Evolutionary conservation across 2,888 invertebrate genomes (phyloP).

Genomic region (Teleogryllus oceanicus): DNA sequence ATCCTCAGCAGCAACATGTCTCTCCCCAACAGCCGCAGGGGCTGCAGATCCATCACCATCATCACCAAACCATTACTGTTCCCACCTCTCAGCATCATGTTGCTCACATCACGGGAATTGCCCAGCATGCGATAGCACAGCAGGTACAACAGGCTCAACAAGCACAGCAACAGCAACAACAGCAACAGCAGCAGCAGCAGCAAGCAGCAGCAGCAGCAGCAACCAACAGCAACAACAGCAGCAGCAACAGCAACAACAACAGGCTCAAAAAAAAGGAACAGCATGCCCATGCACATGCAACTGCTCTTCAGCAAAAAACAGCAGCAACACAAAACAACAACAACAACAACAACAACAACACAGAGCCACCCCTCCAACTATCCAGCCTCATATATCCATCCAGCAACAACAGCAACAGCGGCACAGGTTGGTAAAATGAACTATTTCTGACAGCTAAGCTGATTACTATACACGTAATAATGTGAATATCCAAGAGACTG

Average conservation of each 20-base stretch:
- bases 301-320: constrained; percentile 40
- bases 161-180: constrained; percentile 39
- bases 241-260: constrained; percentile 41
- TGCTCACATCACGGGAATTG: constrained; percentile 38
- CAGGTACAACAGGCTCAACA: constrained; percentile 41
- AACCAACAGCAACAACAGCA: constrained; percentile 39
- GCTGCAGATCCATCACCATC: constrained; percentile 43
- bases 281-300: constrained; percentile 40
- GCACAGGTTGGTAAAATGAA: constrained; percentile 37
- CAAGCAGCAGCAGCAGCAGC: constrained; percentile 42
- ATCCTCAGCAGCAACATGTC: constrained; percentile 26
- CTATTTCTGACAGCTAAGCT: too few relatives aligned
- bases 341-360: constrained; percentile 26
- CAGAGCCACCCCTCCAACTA: constrained; percentile 43
- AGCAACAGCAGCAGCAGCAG: constrained; percentile 43
- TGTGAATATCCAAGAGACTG: too few relatives aligned
- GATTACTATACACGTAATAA: too few relatives aligned
- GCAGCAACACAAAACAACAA: constrained; percentile 43
- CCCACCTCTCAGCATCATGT: constrained; percentile 24
- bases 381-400: constrained; percentile 42
- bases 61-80: not conserved
- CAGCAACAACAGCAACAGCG: constrained; percentile 41
- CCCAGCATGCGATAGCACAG: constrained; percentile 34
- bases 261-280: too few relatives aligned
- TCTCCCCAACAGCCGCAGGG: constrained; percentile 43